phyloP scores from a whole-genome alignment of 35 echinoderm and acorn worm genomes.

The Heliocidaris erythrogramma region DNA sequence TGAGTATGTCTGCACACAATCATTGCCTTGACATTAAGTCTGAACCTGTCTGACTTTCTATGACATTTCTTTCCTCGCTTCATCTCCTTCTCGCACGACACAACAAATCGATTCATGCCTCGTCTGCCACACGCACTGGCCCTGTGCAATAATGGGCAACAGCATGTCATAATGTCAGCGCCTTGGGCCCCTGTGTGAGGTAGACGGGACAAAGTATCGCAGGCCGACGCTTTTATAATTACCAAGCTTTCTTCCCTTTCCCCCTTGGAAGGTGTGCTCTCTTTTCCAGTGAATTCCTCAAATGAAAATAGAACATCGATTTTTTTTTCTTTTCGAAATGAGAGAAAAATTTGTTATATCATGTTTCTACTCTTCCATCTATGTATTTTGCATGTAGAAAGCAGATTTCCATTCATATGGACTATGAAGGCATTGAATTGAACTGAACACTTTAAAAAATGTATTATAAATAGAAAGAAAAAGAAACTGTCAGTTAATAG shows the following conservation, averaged over 20 bases:
- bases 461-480: neutral
- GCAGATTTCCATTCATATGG: too few species aligned
- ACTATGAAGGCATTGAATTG: too few species aligned
- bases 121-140: conserved; percentile 21
- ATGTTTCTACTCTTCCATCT: neutral
- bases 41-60: neutral
- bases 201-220: neutral
- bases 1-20: neutral
- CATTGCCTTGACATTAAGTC: neutral
- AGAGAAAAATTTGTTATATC: neutral
- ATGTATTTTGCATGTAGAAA: too few species aligned
- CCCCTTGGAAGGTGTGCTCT: neutral
- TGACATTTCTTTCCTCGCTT: neutral
- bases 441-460: too few species aligned
- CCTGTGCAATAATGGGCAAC: conserved; percentile 28
- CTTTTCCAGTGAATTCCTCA: neutral
- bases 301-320: neutral
- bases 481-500: neutral
- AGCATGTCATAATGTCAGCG: conserved; percentile 39
- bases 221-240: neutral
- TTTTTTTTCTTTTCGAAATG: neutral
- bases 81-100: neutral
- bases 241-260: neutral
- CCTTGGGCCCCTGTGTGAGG: neutral
- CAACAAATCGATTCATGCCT: conserved; percentile 36